Evolutionary conservation across 2,797 vertebrate genomes (phyloP).

Genomic region (Lemur catta): DNA sequence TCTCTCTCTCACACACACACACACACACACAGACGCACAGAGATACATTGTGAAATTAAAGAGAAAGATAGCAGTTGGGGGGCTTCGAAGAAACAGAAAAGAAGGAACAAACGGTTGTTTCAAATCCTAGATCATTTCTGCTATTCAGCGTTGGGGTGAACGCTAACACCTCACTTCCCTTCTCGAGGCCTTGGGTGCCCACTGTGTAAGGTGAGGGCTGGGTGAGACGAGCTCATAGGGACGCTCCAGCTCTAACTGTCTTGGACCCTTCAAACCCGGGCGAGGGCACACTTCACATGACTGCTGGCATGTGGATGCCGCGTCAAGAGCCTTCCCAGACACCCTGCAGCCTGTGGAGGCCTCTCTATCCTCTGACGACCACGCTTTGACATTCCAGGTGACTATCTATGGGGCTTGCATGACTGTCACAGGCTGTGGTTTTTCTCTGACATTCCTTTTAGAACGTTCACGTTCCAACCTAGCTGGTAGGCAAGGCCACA

Average conservation of each 20-base stretch:
- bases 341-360: accelerated
- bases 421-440: background rate
- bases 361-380: background rate
- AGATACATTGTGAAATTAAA: background rate
- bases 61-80: background rate
- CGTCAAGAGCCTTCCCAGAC: background rate
- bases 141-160: background rate
- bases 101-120: background rate
- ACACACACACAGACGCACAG: background rate
- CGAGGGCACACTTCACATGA: background rate
- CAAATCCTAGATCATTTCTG: background rate
- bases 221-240: background rate
- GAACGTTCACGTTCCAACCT: background rate
- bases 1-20: no score
- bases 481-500: background rate
- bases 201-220: background rate
- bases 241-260: background rate
- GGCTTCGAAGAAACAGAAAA: background rate
- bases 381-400: background rate
- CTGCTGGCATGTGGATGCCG: accelerated
- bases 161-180: background rate
- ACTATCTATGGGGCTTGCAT: background rate
- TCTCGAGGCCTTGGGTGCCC: background rate
- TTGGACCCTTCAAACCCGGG: background rate
- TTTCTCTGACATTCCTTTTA: background rate